Conservation (phyloP, 1,140 invertebrate species). For the Bathynomus jamesi region DNA sequence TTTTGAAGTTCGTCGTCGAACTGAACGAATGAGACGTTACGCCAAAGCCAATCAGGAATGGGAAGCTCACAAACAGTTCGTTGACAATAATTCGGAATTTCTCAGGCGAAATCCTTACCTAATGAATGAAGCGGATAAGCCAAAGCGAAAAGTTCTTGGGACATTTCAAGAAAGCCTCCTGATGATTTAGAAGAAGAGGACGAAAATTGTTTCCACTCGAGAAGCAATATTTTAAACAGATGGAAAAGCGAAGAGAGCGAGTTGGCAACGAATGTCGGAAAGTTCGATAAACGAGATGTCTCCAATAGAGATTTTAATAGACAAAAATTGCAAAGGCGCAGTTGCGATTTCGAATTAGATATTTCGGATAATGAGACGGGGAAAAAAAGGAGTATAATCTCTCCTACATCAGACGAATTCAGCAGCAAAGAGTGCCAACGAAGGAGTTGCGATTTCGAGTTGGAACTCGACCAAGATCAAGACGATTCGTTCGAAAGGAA, state of each 20-base stretch:
- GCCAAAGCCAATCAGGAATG: constrained; percentile 25
- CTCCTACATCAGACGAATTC: constrained; percentile 1
- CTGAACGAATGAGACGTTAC: constrained; percentile 27
- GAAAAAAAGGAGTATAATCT: constrained; percentile 10
- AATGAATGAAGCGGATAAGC: neutral
- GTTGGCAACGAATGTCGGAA: neutral
- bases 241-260: constrained; percentile 5
- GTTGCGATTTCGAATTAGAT: constrained; percentile 33
- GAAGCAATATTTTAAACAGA: constrained; percentile 4
- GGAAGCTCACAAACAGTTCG: constrained; percentile 6
- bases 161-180: constrained; percentile 9
- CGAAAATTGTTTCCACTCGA: constrained; percentile 10
- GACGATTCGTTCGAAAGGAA: neutral
- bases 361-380: constrained; percentile 11
- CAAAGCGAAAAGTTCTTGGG: constrained; percentile 35
- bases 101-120: neutral
- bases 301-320: constrained; percentile 16
- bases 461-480: constrained; percentile 28
- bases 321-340: constrained; percentile 26
- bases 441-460: constrained; percentile 32
- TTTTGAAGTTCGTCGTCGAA: constrained; percentile 30
- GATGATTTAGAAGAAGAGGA: constrained; percentile 25
- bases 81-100: neutral
- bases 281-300: neutral
- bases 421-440: constrained; percentile 29